Conservation (phyloP, 2,797 vertebrate genomes). For the Galaxias olidus region DNA sequence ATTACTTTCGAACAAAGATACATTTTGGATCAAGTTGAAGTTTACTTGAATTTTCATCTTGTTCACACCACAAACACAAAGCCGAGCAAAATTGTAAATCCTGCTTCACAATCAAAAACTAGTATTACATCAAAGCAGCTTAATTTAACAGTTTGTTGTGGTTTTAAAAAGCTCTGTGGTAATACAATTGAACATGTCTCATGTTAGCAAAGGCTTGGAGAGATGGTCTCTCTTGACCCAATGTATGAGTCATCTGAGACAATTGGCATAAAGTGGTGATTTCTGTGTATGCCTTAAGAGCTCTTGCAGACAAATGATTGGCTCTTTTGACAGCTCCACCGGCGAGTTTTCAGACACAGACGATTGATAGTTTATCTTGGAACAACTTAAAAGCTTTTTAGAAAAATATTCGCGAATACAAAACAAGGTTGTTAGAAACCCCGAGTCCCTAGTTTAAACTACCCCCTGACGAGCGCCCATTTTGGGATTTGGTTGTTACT, state of each 20-base stretch:
- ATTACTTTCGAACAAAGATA: no score
- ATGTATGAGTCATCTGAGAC: slow-evolving; percentile 28
- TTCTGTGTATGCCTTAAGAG: slow-evolving; percentile 30
- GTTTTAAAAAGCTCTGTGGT: no score
- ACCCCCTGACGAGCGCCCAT: slow-evolving; percentile 11
- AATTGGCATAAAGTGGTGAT: slow-evolving; percentile 20
- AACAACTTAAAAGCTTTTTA: slow-evolving; percentile 17
- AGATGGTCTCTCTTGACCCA: slow-evolving; percentile 1
- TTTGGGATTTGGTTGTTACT: not conserved
- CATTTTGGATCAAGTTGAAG: no score
- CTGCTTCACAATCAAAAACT: no score
- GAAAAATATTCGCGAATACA: slow-evolving; percentile 19
- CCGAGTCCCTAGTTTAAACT: slow-evolving; percentile 15
- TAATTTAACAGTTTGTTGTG: no score
- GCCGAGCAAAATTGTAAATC: no score
- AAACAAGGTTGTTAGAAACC: slow-evolving; percentile 18
- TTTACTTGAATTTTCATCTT: no score
- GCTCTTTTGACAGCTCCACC: slow-evolving; percentile 27
- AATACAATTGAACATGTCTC: no score
- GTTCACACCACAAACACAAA: no score
- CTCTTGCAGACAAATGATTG: slow-evolving; percentile 13
- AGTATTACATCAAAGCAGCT: no score
- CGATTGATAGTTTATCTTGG: slow-evolving; percentile 29
- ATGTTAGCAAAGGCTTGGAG: no score
- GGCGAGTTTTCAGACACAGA: slow-evolving; percentile 8